These are phyloP conservation scores for Promerops cafer DNA, from an alignment of 2,113 vertebrate species.

Conservation along the genomic window DNA sequence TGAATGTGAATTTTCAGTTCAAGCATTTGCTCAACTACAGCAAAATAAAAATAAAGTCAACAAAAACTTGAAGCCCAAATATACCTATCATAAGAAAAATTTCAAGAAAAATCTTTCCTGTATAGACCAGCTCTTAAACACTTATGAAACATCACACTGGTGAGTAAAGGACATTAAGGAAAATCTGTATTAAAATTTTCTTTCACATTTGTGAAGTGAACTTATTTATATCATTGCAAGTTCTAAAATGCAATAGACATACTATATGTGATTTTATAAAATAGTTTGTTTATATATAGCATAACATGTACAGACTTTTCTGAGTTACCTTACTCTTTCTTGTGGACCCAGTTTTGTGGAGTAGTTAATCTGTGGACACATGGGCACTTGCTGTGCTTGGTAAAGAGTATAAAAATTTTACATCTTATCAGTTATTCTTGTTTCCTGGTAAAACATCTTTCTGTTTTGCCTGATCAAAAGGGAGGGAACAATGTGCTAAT, in stretches of 20 bases:
- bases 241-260: neutral
- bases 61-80: neutral
- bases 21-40: neutral
- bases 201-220: neutral
- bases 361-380: neutral
- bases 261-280: neutral
- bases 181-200: neutral
- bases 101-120: constrained; percentile 45
- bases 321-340: neutral
- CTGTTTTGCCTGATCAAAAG: neutral
- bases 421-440: neutral
- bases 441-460: neutral
- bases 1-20: neutral
- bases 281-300: neutral
- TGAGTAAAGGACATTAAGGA: neutral
- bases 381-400: neutral
- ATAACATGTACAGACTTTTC: neutral
- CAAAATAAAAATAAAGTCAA: neutral
- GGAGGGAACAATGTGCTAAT: neutral
- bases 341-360: neutral
- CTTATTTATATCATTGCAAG: neutral
- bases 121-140: constrained; percentile 25
- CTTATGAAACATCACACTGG: neutral
- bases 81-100: neutral
- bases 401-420: neutral